Conservation (phyloP, 2,113 vertebrate genomes). For the Pteruthius melanotis region DNA sequence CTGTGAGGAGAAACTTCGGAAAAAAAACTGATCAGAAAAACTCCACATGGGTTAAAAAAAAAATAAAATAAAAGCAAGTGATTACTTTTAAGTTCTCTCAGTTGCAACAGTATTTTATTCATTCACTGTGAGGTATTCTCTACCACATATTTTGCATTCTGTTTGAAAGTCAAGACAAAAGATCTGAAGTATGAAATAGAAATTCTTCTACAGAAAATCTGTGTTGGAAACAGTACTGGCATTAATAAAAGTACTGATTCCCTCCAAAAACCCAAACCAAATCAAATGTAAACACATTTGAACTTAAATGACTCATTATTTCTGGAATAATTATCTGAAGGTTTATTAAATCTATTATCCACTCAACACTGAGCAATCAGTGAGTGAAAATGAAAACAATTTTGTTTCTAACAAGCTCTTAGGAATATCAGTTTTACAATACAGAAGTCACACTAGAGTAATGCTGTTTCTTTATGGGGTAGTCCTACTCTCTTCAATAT, state of each 20-base stretch:
- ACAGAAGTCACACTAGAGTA: not conserved
- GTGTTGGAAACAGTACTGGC: not conserved
- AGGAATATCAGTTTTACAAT: not conserved
- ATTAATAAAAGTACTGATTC: not conserved
- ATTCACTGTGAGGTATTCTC: conserved; percentile 21
- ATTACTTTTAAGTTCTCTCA: conserved; percentile 3
- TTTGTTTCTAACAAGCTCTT: not conserved
- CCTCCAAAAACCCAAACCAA: not conserved
- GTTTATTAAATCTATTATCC: not conserved
- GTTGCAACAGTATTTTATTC: conserved; percentile 32
- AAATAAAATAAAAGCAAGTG: not conserved
- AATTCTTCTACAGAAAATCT: not conserved
- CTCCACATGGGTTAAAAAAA: conserved; percentile 24
- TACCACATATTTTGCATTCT: not conserved
- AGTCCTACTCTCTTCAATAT: not conserved
- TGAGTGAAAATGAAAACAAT: not conserved
- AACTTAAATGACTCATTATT: not conserved
- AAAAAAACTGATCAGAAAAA: conserved; percentile 5
- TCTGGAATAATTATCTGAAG: not conserved
- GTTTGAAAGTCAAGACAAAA: conserved; percentile 9
- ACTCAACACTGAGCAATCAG: not conserved
- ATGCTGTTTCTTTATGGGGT: not conserved
- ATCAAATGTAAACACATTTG: not conserved
- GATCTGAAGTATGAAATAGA: not conserved
- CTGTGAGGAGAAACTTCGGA: conserved; percentile 1